Percentiles rank a stretch among this genome's conserved stretches.
Conservation (phyloP, 2,113 vertebrate species). For the Gymnobelideus leadbeateri region DNA sequence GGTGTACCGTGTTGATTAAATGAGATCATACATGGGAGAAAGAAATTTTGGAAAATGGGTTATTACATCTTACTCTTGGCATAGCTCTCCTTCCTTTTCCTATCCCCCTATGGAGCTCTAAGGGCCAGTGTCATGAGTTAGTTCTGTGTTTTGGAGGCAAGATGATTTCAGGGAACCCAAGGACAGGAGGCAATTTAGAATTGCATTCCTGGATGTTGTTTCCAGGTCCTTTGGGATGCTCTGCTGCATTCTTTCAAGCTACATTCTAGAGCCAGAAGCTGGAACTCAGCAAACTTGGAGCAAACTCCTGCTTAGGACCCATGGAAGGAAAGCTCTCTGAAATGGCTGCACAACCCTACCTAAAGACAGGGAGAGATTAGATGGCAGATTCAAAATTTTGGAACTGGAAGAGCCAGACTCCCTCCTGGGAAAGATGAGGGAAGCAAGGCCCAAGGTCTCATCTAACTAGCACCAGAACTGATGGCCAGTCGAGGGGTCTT, state of each 20-base stretch:
- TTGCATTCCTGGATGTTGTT: constrained; percentile 9
- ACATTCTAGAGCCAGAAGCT: background rate
- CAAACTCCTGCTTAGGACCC: background rate
- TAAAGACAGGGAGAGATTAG: background rate
- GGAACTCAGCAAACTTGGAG: constrained; percentile 16
- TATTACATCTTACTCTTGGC: background rate
- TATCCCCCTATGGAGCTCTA: background rate
- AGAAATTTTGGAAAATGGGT: background rate
- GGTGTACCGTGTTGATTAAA: background rate
- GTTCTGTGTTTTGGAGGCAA: background rate
- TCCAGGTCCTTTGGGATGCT: background rate
- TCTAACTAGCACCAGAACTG: background rate
- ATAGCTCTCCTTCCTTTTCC: background rate
- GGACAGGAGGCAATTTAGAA: constrained; percentile 2
- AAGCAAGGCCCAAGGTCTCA: background rate
- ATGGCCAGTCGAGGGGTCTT: background rate
- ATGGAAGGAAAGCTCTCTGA: background rate
- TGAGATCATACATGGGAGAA: background rate
- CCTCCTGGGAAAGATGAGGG: constrained; percentile 1
- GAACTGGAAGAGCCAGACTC: background rate
- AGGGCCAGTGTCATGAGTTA: background rate
- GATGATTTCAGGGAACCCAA: background rate
- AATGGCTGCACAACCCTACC: background rate
- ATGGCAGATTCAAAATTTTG: background rate
- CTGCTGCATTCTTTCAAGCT: background rate